Conservation (phyloP, 2,113 vertebrate genomes). For the Macrotis lagotis region DNA sequence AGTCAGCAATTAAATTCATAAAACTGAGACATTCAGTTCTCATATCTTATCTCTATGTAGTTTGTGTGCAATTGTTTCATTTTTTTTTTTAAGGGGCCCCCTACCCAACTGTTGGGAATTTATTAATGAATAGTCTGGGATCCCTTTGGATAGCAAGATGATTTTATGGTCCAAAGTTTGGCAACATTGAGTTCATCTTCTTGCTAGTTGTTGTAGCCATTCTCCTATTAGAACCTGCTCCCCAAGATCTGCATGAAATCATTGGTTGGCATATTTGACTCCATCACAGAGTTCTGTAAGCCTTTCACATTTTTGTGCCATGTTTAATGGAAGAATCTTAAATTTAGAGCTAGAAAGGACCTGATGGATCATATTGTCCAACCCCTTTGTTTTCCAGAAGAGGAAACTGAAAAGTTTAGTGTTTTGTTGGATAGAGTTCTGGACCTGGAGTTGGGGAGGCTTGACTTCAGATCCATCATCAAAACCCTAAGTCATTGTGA, state of each 20-base stretch:
- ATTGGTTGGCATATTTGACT: neutral
- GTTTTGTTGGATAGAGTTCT: neutral
- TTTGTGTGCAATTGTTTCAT: neutral
- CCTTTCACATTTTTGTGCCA: neutral
- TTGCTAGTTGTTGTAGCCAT: neutral
- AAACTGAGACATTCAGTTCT: neutral
- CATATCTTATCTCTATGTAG: neutral
- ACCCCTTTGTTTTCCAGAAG: neutral
- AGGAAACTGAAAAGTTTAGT: neutral
- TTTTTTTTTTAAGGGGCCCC: neutral
- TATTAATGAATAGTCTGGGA: neutral
- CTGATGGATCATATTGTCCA: neutral
- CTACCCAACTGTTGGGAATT: neutral
- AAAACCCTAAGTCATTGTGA: neutral
- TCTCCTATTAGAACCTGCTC: neutral
- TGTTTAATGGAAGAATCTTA: neutral
- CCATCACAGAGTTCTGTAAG: neutral
- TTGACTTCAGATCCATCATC: neutral
- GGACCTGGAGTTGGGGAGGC: neutral
- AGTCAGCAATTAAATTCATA: neutral
- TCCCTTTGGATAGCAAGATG: neutral
- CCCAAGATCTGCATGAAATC: neutral
- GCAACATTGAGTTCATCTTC: neutral
- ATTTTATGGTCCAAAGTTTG: neutral
- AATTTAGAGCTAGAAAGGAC: neutral